Base-by-base conservation (phyloP, 1,140 invertebrate genomes). In the Ips typographus region DNA sequence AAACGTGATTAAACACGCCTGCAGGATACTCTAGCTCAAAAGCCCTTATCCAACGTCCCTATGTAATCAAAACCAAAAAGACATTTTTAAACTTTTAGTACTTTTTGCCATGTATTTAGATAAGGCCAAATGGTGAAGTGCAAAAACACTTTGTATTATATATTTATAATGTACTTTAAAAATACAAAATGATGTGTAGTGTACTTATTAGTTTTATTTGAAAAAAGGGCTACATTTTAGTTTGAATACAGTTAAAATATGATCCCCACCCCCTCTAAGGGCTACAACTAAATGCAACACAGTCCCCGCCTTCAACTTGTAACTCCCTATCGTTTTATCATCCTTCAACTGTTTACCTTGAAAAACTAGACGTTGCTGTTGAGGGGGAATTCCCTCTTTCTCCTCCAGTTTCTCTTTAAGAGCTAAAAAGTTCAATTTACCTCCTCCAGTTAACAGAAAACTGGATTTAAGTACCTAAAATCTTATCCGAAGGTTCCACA, bases 1-100 rank as follows among this genome's bases (percentile, higher is more conserved):
- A 75, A 87, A 86, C 77, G 85, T 88, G 43, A 82, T 88, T n/a
- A 86, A 84, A 73, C 87, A 85, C 73, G 84, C 84, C 59, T 88
- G 86, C 77, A 82, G 84, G 77, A 79, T 87, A 61, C 82, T 87
- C 74, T 84, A 37, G 53, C 53, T 56, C 6, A 37, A 37, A 22
- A 22, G 2, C 53, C 53, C 36, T 56, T 56, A 22, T 56, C 53
- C 4, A 22, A 22, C 53, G 22, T 39, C 53, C 44, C n/a, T 47
- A 5, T 47, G n/a, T 6, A 6, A 56, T 56, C 6, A 56, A 56
- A 56, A 37, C 7, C 1, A 56, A 56, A 56, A 56, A 56, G 53
- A 56, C 53, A 56, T n/a, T 6, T 7, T 22, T 56, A 37, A 2
- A 22, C 38, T 44, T 51, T 53, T 72, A 65, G 70, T 49, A 60